Percentiles rank a stretch among this genome's conserved stretches.
phyloP scores from a whole-genome alignment of 2,797 vertebrate species.

The Chiloscyllium punctatum region DNA sequence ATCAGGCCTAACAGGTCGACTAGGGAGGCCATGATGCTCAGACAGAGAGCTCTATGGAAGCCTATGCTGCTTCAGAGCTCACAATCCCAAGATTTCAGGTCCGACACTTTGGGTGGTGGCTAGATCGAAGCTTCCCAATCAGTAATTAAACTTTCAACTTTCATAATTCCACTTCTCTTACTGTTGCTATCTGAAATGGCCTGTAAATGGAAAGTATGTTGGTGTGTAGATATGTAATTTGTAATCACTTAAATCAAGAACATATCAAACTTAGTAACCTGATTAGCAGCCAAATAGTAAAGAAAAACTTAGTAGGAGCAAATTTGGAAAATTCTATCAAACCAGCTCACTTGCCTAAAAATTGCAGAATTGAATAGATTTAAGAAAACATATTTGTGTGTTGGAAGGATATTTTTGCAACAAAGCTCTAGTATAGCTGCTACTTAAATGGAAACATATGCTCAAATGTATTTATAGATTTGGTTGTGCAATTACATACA shows the following conservation, averaged over 20 bases:
- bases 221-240: background rate
- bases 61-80: too few relatives aligned
- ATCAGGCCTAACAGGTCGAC: too few relatives aligned
- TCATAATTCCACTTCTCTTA: background rate
- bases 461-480: background rate
- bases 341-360: background rate
- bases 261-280: background rate
- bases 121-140: background rate
- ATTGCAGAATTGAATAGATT: background rate
- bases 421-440: background rate
- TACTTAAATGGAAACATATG: background rate
- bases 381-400: background rate
- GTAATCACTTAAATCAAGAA: background rate
- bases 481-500: background rate
- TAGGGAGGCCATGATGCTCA: too few relatives aligned
- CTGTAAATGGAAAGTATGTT: background rate
- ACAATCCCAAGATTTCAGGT: too few relatives aligned
- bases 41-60: too few relatives aligned
- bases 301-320: background rate
- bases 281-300: background rate
- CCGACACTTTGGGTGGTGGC: too few relatives aligned
- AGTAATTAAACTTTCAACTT: background rate
- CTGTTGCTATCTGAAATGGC: conserved; percentile 1
- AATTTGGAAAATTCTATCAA: background rate
- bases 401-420: background rate